Conservation (phyloP, 2,113 vertebrate species). For the Rousettus leschenaultii region DNA sequence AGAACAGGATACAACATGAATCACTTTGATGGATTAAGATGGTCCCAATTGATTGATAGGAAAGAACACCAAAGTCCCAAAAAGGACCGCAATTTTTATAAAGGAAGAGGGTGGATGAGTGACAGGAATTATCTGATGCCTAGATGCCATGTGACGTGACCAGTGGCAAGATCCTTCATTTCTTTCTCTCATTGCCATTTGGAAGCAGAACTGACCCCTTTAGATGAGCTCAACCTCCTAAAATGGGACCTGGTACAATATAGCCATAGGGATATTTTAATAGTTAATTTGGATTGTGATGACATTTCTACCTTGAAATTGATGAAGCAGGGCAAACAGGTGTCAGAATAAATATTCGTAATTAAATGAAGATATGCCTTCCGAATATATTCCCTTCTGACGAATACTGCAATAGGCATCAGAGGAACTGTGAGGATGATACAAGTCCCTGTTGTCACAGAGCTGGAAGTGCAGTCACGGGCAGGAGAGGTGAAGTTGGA, state of each 20-base stretch:
- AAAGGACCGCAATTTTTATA: not conserved
- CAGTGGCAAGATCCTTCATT: not conserved
- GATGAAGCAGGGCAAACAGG: not conserved
- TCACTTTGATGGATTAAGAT: not conserved
- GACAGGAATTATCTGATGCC: not conserved
- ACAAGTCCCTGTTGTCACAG: not conserved
- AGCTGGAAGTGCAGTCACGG: not conserved
- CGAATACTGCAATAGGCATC: not conserved
- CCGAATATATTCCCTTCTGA: not conserved
- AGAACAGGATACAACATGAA: not conserved
- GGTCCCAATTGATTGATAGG: not conserved
- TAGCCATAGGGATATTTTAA: not conserved
- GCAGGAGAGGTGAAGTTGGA: not conserved
- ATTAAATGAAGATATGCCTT: not conserved
- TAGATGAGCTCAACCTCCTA: not conserved
- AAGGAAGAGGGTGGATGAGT: not conserved
- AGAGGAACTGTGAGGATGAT: not conserved
- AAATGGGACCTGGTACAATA: not conserved
- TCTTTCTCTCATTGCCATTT: not conserved
- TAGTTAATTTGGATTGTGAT: not conserved
- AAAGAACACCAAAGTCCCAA: not conserved
- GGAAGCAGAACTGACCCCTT: not conserved
- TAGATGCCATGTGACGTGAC: not conserved
- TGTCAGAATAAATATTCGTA: not conserved
- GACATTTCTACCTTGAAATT: not conserved